phyloP scores from a whole-genome alignment of 1,140 invertebrate genomes.

The Drosophila azteca region DNA sequence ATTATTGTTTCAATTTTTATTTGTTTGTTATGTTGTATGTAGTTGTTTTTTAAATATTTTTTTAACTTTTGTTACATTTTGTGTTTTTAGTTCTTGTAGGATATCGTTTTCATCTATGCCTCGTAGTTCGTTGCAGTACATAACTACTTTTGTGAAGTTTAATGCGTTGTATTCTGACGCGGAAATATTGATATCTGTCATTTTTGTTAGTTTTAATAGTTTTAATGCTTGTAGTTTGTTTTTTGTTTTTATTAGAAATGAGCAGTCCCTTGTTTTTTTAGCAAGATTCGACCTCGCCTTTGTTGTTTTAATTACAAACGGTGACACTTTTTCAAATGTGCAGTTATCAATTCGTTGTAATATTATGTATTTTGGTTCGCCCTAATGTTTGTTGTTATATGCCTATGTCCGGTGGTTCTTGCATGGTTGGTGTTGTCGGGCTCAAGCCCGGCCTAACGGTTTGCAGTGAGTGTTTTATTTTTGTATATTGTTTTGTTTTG shows the following conservation, averaged over 20 bases:
- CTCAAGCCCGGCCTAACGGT: no score
- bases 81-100: constrained; percentile 3
- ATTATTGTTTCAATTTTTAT: background rate
- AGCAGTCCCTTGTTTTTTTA: constrained; percentile 4
- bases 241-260: constrained; percentile 1
- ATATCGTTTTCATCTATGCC: constrained; percentile 2
- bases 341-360: constrained; percentile 4
- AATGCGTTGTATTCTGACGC: constrained; percentile 3
- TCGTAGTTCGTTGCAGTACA: constrained; percentile 6
- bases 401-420: no score
- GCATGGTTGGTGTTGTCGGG: no score
- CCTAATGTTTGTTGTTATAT: no score
- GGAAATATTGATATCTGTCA: background rate
- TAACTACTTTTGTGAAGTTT: constrained; percentile 4
- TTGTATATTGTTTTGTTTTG: no score
- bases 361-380: background rate
- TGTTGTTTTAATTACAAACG: constrained; percentile 4
- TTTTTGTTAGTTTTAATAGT: constrained; percentile 1
- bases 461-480: no score
- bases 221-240: constrained; percentile 1
- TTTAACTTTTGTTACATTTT: constrained; percentile 7
- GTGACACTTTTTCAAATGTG: background rate
- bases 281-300: constrained; percentile 5
- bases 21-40: background rate
- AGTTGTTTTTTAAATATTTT: constrained; percentile 5